Evolutionary conservation across 1,140 invertebrate species (phyloP).

Genomic region (Episyrphus balteatus): DNA sequence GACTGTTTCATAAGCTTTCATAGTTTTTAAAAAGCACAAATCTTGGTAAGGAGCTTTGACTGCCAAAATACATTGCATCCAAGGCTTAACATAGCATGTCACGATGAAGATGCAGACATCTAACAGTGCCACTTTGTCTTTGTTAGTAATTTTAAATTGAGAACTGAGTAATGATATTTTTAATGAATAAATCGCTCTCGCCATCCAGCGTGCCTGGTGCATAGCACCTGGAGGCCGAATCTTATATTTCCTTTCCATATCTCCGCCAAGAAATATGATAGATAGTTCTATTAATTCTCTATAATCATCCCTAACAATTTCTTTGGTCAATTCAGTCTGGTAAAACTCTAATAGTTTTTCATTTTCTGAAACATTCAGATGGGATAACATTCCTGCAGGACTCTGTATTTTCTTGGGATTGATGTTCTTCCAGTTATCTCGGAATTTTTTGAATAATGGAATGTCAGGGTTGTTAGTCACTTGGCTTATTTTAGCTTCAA

Average conservation of each 20-base stretch:
- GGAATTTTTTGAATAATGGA: slow-evolving; percentile 14
- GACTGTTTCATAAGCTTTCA: neutral
- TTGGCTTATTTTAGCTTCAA: neutral
- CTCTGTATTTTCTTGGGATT: slow-evolving; percentile 4
- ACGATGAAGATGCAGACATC: slow-evolving; percentile 7
- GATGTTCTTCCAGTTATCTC: slow-evolving; percentile 17
- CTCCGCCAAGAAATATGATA: slow-evolving; percentile 35
- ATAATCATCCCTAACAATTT: slow-evolving; percentile 29
- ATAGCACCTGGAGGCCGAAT: slow-evolving; percentile 32
- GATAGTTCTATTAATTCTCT: slow-evolving; percentile 32
- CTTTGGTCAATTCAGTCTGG: slow-evolving; percentile 10
- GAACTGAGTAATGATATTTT: slow-evolving; percentile 21
- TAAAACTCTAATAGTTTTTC: slow-evolving; percentile 12
- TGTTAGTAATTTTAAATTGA: neutral
- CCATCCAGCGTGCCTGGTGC: slow-evolving; percentile 31
- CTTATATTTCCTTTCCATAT: slow-evolving; percentile 21
- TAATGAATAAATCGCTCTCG: slow-evolving; percentile 31
- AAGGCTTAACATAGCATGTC: slow-evolving; percentile 6
- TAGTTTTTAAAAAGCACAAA: slow-evolving; percentile 9
- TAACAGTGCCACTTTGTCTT: no score
- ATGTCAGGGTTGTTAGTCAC: slow-evolving; percentile 3
- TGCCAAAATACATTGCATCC: slow-evolving; percentile 9
- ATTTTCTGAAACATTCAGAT: slow-evolving; percentile 1
- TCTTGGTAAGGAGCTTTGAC: slow-evolving; percentile 8
- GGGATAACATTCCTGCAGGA: neutral